A percentile compares a stretch with the other conserved stretches of the same genome.
Conservation (phyloP, 2,113 vertebrate genomes). For the Centropristis striata region DNA sequence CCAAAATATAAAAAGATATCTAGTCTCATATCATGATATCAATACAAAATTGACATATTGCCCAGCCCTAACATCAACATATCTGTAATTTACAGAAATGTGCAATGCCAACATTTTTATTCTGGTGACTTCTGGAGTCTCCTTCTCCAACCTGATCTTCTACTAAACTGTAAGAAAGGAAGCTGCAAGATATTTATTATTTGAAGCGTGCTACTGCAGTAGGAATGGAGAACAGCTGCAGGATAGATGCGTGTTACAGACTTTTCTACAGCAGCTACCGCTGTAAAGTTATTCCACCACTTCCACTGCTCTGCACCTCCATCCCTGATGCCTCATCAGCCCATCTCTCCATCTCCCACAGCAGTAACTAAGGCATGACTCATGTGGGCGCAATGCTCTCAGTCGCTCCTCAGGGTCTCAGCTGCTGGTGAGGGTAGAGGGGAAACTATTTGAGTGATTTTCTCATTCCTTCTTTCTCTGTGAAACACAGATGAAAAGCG, state of each 20-base stretch:
- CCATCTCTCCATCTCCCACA: slow-evolving; percentile 65
- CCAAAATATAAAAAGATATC: no score
- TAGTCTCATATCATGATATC: no score
- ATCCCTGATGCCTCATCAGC: slow-evolving; percentile 60
- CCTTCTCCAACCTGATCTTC: background rate
- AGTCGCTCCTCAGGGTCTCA: slow-evolving; percentile 49
- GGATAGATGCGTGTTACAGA: slow-evolving; percentile 37
- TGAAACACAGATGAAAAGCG: slow-evolving; percentile 38
- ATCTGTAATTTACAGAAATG: no score
- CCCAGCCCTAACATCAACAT: no score
- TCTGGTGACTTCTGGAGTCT: no score
- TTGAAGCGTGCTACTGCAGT: background rate
- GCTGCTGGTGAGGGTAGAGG: slow-evolving; percentile 66
- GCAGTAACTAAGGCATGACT: slow-evolving; percentile 71
- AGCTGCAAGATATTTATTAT: background rate
- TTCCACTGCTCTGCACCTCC: slow-evolving; percentile 61
- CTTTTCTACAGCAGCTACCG: slow-evolving; percentile 42
- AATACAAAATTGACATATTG: no score
- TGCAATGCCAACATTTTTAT: no score
- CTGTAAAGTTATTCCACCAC: slow-evolving; percentile 53
- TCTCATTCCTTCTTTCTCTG: slow-evolving; percentile 34
- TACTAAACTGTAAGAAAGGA: background rate
- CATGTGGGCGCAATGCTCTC: slow-evolving; percentile 65
- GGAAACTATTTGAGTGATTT: slow-evolving; percentile 59
- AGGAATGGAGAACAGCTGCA: slow-evolving; percentile 44